These are phyloP conservation scores for Conops quadrifasciatus DNA, from an alignment of 2,888 invertebrate species.

Conservation along the genomic window DNA sequence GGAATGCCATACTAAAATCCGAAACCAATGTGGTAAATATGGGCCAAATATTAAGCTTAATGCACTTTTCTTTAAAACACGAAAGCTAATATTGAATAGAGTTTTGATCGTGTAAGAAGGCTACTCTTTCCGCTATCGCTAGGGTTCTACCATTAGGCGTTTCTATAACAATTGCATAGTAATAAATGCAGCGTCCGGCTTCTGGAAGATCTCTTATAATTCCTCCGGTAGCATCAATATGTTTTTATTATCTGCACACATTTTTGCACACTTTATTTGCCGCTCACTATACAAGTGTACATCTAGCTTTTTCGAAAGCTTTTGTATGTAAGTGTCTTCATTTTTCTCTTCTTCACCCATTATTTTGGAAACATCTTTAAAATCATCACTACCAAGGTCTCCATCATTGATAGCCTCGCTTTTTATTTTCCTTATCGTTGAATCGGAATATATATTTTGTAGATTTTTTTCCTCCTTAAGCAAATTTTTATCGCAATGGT, in stretches of 20 bases:
- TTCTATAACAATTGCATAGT: constrained; percentile 15
- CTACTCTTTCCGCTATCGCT: background rate
- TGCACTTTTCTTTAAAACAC: constrained; percentile 3
- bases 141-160: background rate
- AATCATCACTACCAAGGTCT: background rate
- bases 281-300: background rate
- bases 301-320: background rate
- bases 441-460: constrained; percentile 4
- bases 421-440: too few species aligned
- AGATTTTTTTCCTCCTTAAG: constrained; percentile 4
- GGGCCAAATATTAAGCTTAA: constrained; percentile 1
- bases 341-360: constrained; percentile 1
- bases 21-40: constrained; percentile 4
- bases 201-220: too few species aligned
- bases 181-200: background rate
- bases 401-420: background rate
- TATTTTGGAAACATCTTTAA: background rate
- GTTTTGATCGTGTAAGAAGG: constrained; percentile 3
- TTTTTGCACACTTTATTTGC: constrained; percentile 3
- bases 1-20: constrained; percentile 17
- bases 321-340: background rate
- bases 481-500: background rate
- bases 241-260: background rate
- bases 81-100: background rate
- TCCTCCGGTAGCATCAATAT: too few species aligned